These are phyloP conservation scores for Hyles euphorbiae DNA, from an alignment of 1,140 invertebrate genomes.

Conservation along the genomic window DNA sequence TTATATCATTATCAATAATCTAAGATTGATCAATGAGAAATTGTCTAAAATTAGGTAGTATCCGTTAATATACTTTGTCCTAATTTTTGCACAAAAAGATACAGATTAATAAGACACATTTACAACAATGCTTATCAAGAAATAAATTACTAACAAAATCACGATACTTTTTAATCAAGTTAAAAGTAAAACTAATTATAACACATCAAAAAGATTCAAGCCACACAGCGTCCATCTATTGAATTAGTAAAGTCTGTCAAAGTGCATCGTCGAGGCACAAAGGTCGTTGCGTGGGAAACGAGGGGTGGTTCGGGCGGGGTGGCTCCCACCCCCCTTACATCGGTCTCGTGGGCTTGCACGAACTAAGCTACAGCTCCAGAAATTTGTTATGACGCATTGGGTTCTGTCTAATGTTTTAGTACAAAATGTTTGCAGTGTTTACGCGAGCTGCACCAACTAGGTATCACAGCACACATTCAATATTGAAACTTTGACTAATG, in stretches of 20 bases:
- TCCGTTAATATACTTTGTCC: too few species aligned
- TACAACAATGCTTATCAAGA: too few species aligned
- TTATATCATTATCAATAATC: too few species aligned
- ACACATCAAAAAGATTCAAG: slow-evolving; percentile 20
- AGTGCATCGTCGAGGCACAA: slow-evolving; percentile 70
- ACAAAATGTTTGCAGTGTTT: neutral
- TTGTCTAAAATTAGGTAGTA: too few species aligned
- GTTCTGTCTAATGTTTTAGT: slow-evolving; percentile 46
- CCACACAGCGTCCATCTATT: slow-evolving; percentile 63
- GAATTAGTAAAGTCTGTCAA: slow-evolving; percentile 74
- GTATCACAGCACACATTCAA: neutral
- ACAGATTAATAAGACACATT: too few species aligned
- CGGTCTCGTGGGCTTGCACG: slow-evolving; percentile 45
- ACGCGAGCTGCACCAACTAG: too few species aligned
- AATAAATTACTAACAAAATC: too few species aligned
- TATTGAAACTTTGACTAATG: neutral
- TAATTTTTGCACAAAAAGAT: too few species aligned
- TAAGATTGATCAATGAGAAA: too few species aligned
- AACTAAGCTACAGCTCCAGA: slow-evolving; percentile 60
- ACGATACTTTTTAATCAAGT: neutral
- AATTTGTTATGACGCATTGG: slow-evolving; percentile 72
- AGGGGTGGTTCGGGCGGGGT: slow-evolving; percentile 32
- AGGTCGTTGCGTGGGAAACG: slow-evolving; percentile 70
- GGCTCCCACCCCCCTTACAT: slow-evolving; percentile 25
- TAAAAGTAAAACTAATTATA: neutral